phyloP scores from a whole-genome alignment of 2,113 vertebrate species.

The Emydocephalus ijimae region DNA sequence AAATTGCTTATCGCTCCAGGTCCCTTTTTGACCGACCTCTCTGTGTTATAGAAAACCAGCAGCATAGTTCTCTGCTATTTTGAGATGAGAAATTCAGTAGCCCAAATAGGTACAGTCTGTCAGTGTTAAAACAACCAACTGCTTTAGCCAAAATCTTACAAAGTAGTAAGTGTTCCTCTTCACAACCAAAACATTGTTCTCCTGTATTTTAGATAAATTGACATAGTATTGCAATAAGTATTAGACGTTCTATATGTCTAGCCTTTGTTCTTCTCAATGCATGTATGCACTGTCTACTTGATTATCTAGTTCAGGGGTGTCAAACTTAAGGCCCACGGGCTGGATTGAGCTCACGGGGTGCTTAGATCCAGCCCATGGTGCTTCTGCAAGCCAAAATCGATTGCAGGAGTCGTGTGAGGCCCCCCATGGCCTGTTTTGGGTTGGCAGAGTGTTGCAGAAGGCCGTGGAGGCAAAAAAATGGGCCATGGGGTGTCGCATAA shows the following conservation, averaged over 20 bases:
- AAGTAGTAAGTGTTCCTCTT: neutral
- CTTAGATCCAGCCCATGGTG: too few relatives aligned
- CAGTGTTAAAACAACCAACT: neutral
- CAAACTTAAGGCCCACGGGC: too few relatives aligned
- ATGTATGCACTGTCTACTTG: neutral
- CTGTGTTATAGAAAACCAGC: neutral
- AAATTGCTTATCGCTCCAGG: neutral
- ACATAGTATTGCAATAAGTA: neutral
- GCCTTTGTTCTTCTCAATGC: neutral
- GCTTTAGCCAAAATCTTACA: neutral
- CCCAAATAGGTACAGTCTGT: neutral
- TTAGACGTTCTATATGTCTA: too few relatives aligned
- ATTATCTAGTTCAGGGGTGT: neutral
- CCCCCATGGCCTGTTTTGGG: too few relatives aligned
- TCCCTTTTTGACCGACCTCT: neutral
- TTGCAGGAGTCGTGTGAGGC: too few relatives aligned
- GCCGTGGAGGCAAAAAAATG: too few relatives aligned
- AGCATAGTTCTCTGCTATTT: neutral
- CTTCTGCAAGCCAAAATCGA: too few relatives aligned
- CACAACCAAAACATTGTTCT: neutral
- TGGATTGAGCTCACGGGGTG: too few relatives aligned
- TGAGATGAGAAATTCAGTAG: neutral
- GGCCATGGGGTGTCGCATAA: too few relatives aligned
- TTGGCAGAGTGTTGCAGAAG: too few relatives aligned
- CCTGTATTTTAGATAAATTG: neutral